Percentiles rank a stretch among this genome's conserved stretches.
These are phyloP conservation scores for Trichogramma pretiosum DNA, from an alignment of 1,140 invertebrate species.

Conservation along the genomic window DNA sequence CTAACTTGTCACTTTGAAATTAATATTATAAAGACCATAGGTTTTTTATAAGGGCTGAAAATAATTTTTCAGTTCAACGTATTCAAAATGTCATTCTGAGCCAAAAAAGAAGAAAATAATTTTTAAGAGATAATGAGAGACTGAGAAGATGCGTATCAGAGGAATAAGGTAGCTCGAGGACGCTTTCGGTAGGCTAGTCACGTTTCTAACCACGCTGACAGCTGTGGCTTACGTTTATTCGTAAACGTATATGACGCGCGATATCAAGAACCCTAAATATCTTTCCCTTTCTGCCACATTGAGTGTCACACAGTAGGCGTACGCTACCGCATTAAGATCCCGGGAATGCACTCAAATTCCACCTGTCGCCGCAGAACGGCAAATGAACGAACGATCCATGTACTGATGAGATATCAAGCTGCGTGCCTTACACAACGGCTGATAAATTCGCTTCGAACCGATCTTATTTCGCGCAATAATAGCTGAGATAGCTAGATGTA, in stretches of 20 bases:
- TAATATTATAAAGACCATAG: too few species aligned
- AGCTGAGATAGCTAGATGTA: too few species aligned
- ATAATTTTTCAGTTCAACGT: too few species aligned
- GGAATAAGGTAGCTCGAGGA: constrained; percentile 40
- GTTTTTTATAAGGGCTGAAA: too few species aligned
- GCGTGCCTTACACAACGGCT: too few species aligned
- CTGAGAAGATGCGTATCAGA: constrained; percentile 8
- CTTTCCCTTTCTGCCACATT: constrained; percentile 18
- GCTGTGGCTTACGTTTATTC: constrained; percentile 48
- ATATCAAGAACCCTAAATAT: constrained; percentile 46
- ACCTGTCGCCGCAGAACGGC: constrained; percentile 35
- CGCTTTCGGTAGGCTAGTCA: constrained; percentile 41
- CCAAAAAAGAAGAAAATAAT: constrained; percentile 26
- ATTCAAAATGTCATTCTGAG: too few species aligned
- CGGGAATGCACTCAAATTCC: constrained; percentile 40
- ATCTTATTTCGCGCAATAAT: not conserved
- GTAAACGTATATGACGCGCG: constrained; percentile 45
- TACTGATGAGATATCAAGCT: too few species aligned
- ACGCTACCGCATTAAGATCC: constrained; percentile 40
- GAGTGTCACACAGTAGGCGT: constrained; percentile 25
- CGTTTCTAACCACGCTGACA: constrained; percentile 45
- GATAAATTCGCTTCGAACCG: too few species aligned
- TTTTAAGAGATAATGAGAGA: constrained; percentile 44
- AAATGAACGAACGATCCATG: too few species aligned
- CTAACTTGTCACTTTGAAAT: too few species aligned